A percentile compares a stretch with the other conserved stretches of the same genome.
phyloP scores from a whole-genome alignment of 2,797 vertebrate species.

The Poliocrania exsul region DNA sequence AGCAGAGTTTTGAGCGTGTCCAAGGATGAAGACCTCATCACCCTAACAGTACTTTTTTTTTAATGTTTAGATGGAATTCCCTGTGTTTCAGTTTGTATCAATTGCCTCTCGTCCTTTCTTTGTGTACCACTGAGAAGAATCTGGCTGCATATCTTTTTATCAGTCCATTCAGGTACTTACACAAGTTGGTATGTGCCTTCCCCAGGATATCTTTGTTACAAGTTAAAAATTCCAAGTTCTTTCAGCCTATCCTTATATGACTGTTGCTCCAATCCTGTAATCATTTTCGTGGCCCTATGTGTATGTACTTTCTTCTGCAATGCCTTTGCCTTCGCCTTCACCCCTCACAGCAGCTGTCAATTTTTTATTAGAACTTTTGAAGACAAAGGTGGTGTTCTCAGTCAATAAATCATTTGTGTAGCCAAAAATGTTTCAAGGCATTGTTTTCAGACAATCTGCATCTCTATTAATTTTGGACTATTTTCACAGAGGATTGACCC shows the following conservation, averaged over 20 bases:
- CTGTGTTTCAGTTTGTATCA: background rate
- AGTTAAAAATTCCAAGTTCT: background rate
- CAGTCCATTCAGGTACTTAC: background rate
- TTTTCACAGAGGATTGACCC: background rate
- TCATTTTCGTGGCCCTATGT: background rate
- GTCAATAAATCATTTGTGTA: background rate
- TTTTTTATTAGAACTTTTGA: background rate
- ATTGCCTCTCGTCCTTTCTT: background rate
- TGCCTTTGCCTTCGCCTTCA: background rate
- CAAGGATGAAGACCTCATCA: background rate
- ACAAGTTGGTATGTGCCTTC: background rate
- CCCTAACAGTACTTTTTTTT: background rate
- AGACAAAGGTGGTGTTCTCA: background rate
- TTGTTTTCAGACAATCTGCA: background rate
- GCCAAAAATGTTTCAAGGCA: background rate
- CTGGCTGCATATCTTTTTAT: background rate
- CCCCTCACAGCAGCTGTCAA: background rate
- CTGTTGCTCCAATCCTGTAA: background rate
- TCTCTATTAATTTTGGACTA: background rate
- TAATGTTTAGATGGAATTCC: background rate
- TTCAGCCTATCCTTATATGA: background rate
- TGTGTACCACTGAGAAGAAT: background rate
- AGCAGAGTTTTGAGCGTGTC: background rate
- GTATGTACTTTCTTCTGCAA: background rate
- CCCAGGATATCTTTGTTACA: background rate